Evolutionary conservation across 64 coral and sea anemone genomes (phyloP).

Genomic region (Platygyra sinensis): DNA sequence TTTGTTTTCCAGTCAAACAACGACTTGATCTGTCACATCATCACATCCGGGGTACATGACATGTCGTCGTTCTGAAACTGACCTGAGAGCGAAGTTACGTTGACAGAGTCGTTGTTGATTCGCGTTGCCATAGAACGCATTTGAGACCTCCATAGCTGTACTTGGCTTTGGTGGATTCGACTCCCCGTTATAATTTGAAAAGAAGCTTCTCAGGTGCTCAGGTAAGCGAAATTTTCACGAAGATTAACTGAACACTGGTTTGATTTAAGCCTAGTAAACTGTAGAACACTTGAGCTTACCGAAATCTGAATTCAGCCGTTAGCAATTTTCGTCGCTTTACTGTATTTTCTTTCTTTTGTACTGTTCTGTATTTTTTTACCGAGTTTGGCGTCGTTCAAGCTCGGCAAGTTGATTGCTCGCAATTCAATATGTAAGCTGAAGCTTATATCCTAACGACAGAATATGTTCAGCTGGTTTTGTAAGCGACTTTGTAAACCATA

Average conservation of each 20-base stretch:
- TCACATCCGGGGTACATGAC: slow-evolving; percentile 17
- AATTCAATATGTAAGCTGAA: neutral
- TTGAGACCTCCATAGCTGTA: no score
- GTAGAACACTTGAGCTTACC: neutral
- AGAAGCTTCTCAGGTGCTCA: neutral
- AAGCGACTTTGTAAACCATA: no score
- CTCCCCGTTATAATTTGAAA: neutral
- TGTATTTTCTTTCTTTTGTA: neutral
- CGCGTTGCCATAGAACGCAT: slow-evolving; percentile 28
- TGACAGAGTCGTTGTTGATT: neutral
- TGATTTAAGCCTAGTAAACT: no score
- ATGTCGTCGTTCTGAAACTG: slow-evolving; percentile 12
- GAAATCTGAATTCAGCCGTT: neutral
- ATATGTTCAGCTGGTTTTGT: no score
- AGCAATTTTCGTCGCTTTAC: neutral
- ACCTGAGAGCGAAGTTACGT: neutral
- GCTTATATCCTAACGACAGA: no score
- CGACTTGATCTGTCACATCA: neutral
- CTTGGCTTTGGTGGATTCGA: neutral
- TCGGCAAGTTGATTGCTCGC: neutral
- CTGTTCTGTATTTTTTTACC: neutral
- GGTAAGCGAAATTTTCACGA: slow-evolving; percentile 7
- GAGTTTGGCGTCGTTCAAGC: neutral
- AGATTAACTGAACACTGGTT: neutral
- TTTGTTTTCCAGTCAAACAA: neutral